Percentiles rank a stretch among this genome's conserved stretches.
Evolutionary conservation across 2,888 invertebrate genomes (phyloP).

Genomic region (Heliothis peltigera): DNA sequence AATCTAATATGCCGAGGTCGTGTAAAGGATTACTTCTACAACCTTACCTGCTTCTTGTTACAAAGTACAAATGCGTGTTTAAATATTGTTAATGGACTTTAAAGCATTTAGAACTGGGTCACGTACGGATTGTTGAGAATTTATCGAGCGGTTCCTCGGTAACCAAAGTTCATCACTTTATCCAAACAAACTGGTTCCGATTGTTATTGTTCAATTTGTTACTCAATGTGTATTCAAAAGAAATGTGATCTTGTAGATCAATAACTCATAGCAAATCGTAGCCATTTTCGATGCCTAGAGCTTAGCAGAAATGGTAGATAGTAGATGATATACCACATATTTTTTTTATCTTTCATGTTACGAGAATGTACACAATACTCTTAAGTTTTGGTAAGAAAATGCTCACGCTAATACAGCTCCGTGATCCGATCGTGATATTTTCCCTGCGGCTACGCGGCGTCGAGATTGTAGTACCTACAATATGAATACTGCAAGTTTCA

Average conservation of each 20-base stretch:
- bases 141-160: conserved; percentile 23
- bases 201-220: background rate
- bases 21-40: background rate
- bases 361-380: no score
- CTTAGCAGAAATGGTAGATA: conserved; percentile 13
- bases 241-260: background rate
- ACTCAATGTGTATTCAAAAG: background rate
- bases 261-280: background rate
- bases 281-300: conserved; percentile 11
- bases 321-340: background rate
- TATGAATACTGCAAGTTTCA: conserved; percentile 24
- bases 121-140: conserved; percentile 44
- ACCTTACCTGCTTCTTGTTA: background rate
- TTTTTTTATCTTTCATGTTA: no score
- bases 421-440: background rate
- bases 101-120: conserved; percentile 30
- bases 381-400: no score
- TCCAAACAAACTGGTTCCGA: conserved; percentile 11
- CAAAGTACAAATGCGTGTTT: conserved; percentile 22
- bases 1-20: no score
- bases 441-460: conserved; percentile 10
- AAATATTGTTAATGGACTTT: conserved; percentile 32
- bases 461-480: background rate
- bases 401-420: no score
- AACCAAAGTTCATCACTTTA: conserved; percentile 19